These are phyloP conservation scores for Lissocephala sabroskyi DNA, from an alignment of 2,888 invertebrate genomes.

Conservation along the genomic window DNA sequence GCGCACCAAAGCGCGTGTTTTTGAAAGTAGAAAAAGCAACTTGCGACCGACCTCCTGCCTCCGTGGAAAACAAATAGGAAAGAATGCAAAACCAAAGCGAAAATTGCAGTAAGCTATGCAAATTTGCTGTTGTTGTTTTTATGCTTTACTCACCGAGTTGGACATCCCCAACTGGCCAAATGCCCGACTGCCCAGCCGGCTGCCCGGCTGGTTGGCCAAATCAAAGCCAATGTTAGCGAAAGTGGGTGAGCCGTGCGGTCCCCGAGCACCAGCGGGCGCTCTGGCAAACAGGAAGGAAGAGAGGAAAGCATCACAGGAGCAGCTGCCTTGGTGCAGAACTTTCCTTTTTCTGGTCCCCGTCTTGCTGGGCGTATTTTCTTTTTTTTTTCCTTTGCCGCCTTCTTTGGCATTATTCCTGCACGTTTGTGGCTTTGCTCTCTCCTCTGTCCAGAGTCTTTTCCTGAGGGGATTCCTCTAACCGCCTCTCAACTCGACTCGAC, in stretches of 20 bases:
- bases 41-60: too few relatives aligned
- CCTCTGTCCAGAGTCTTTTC: not conserved
- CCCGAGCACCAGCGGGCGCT: too few relatives aligned
- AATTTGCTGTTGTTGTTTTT: conserved; percentile 41
- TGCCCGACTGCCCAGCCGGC: too few relatives aligned
- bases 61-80: too few relatives aligned
- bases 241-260: too few relatives aligned
- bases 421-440: conserved; percentile 28
- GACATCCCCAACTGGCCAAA: too few relatives aligned
- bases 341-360: not conserved
- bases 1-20: conserved; percentile 9
- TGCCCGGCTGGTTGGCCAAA: conserved; percentile 29
- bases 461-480: not conserved
- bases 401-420: conserved; percentile 45
- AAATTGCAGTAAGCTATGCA: conserved; percentile 49
- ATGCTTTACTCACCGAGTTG: conserved; percentile 14
- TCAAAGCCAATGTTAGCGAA: conserved; percentile 46
- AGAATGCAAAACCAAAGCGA: conserved; percentile 17
- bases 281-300: too few relatives aligned
- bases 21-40: conserved; percentile 14
- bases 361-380: too few relatives aligned
- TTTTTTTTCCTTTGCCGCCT: not conserved
- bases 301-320: not conserved
- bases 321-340: not conserved
- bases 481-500: not conserved